Percentiles rank a stretch among this genome's conserved stretches.
Conservation (phyloP, 2,113 vertebrate genomes). For the Odocoileus hemionus region DNA sequence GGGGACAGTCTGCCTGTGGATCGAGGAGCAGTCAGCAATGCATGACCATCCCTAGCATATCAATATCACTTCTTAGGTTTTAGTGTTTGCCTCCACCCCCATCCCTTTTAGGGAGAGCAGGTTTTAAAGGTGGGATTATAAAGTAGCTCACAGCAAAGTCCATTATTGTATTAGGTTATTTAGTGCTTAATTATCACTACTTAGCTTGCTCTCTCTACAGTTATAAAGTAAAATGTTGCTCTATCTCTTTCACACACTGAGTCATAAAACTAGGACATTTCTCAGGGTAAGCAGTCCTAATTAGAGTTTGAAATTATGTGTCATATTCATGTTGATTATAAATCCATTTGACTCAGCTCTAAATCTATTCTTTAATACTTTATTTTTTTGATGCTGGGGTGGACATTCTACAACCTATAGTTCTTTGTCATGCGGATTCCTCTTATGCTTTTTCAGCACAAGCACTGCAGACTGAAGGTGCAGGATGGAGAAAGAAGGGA, state of each 20-base stretch:
- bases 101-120: background rate
- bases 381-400: background rate
- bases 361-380: background rate
- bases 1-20: background rate
- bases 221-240: background rate
- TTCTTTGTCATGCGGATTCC: background rate
- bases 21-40: background rate
- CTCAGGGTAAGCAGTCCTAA: background rate
- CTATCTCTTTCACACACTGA: background rate
- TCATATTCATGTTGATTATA: background rate
- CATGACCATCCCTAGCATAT: background rate
- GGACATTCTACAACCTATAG: background rate
- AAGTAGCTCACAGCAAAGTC: background rate
- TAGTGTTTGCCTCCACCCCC: background rate
- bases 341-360: background rate
- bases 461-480: background rate
- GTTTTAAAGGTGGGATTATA: background rate
- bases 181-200: background rate
- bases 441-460: background rate
- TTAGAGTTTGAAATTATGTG: background rate
- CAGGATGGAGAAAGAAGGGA: background rate
- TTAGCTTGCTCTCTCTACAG: background rate
- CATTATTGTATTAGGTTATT: slow-evolving; percentile 14
- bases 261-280: background rate
- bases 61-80: background rate